Percentiles rank a stretch among this genome's conserved stretches.
phyloP scores from a whole-genome alignment of 2,797 vertebrate species.

The Perodicticus potto region DNA sequence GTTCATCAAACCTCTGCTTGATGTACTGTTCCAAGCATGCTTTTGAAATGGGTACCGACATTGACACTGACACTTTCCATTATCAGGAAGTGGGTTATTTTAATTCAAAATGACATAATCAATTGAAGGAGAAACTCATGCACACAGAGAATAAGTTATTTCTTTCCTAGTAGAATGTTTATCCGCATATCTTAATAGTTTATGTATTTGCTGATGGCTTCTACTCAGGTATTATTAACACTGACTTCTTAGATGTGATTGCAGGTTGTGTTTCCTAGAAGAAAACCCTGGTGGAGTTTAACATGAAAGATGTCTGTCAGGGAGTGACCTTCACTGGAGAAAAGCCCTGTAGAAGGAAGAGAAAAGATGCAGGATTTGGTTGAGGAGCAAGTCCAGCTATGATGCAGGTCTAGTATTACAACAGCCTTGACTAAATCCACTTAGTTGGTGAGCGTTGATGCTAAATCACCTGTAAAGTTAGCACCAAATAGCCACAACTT shows the following conservation, averaged over 20 bases:
- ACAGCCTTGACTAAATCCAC: neutral
- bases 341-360: neutral
- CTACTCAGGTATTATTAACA: neutral
- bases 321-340: neutral
- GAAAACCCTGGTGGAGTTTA: neutral
- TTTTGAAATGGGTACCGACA: slow-evolving; percentile 53
- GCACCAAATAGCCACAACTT: neutral
- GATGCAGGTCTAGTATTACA: neutral
- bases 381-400: neutral
- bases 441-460: neutral
- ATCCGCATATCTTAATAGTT: slow-evolving; percentile 54
- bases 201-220: neutral
- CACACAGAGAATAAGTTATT: slow-evolving; percentile 12
- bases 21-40: slow-evolving; percentile 6
- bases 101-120: slow-evolving; percentile 67
- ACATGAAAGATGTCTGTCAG: neutral
- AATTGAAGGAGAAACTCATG: slow-evolving; percentile 48
- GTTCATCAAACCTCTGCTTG: neutral
- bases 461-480: neutral
- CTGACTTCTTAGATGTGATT: neutral
- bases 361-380: neutral
- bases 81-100: slow-evolving; percentile 69
- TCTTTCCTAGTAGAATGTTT: slow-evolving; percentile 21
- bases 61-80: slow-evolving; percentile 54
- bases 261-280: neutral